Evolutionary conservation across 2,113 vertebrate species (phyloP).

Genomic region (Actenoides lindsayi): DNA sequence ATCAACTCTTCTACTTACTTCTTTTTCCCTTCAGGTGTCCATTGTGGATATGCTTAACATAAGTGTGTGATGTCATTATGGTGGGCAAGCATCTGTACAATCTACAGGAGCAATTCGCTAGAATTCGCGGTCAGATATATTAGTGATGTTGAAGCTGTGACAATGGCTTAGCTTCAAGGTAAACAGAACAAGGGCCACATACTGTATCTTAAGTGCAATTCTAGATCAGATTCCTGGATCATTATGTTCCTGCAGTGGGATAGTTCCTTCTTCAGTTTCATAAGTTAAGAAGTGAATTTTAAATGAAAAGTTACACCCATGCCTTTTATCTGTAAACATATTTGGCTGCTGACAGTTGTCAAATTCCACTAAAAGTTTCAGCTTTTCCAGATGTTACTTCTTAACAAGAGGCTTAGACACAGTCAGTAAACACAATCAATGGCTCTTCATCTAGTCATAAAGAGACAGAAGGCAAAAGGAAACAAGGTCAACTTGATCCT

Average conservation of each 20-base stretch:
- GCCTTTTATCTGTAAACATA: conserved; percentile 19
- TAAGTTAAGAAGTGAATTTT: neutral
- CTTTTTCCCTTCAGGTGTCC: neutral
- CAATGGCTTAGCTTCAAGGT: neutral
- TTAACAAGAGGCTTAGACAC: neutral
- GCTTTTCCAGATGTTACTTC: conserved; percentile 6
- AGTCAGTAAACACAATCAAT: neutral
- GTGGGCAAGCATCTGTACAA: neutral
- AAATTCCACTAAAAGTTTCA: conserved; percentile 2
- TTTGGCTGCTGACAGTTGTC: neutral
- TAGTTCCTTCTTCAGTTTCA: neutral
- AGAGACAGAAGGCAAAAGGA: neutral
- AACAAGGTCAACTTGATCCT: neutral
- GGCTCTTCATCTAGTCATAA: neutral
- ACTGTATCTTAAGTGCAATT: rapidly evolving
- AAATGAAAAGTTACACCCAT: neutral
- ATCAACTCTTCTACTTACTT: neutral
- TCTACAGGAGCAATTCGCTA: neutral
- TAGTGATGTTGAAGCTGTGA: neutral
- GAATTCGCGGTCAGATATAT: neutral
- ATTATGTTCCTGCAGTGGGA: neutral
- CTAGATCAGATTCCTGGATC: neutral
- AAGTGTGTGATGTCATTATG: neutral
- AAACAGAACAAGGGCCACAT: neutral
- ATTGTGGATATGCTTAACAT: neutral